Evolutionary conservation across 2,797 vertebrate genomes (phyloP).

Genomic region (Pseudopleuronectes americanus): DNA sequence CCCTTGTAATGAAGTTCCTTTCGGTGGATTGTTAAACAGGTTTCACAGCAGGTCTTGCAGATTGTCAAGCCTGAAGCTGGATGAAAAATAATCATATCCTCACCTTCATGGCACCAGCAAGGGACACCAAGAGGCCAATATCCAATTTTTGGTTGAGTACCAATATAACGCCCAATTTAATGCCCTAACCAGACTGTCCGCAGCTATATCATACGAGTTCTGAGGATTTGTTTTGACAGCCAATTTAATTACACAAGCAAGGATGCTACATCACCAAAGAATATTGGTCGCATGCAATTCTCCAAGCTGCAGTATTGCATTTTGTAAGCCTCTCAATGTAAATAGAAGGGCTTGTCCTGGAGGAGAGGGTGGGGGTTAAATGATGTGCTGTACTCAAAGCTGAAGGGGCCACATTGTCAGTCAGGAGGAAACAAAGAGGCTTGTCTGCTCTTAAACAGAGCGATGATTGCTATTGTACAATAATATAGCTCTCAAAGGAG

Average conservation of each 20-base stretch:
- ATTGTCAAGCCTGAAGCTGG: background rate
- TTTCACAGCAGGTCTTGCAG: slow-evolving; percentile 7
- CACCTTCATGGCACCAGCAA: slow-evolving; percentile 1
- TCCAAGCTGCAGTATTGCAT: slow-evolving; percentile 16
- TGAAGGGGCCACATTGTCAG: slow-evolving; percentile 49
- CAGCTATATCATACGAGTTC: background rate
- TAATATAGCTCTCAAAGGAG: slow-evolving; percentile 43
- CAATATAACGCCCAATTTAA: slow-evolving; percentile 5
- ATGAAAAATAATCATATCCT: slow-evolving; percentile 8
- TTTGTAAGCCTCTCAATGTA: slow-evolving; percentile 34
- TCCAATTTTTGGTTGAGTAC: slow-evolving; percentile 5
- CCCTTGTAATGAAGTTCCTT: background rate
- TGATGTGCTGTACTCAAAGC: slow-evolving; percentile 54
- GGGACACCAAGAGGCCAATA: background rate
- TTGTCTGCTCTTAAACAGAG: slow-evolving; percentile 53
- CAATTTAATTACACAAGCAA: slow-evolving; percentile 51
- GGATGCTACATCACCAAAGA: slow-evolving; percentile 22
- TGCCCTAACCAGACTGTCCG: slow-evolving; percentile 1
- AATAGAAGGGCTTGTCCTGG: slow-evolving; percentile 38
- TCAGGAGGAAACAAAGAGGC: slow-evolving; percentile 63
- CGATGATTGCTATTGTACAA: slow-evolving; percentile 54
- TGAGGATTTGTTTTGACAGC: slow-evolving; percentile 30
- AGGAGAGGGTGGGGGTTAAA: slow-evolving; percentile 22
- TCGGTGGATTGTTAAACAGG: background rate
- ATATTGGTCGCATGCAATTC: background rate